Evolutionary conservation across 2,113 vertebrate species (phyloP), one percentile per base, ranked within the genome.

Genomic region (Coptodon bakossiorum): DNA sequence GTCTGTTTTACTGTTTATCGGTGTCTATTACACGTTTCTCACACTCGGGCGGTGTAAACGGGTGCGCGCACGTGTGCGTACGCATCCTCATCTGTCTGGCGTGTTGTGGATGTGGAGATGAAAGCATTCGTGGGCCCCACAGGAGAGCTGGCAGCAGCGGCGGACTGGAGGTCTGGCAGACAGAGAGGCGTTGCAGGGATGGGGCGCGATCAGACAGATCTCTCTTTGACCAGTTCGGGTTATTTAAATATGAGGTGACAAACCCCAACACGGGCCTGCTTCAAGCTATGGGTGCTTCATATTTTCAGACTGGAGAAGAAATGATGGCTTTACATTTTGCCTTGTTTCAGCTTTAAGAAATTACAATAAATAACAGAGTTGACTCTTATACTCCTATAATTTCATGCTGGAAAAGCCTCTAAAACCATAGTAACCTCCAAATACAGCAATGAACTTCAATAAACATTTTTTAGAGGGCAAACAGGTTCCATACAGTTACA

Each of bases 81-180:
- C 80, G 89, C 78, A 86, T 91, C 91, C 73, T 91, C 83, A 79
- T 91, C 87, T 91, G 83, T 88, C 81, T 91, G 87, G 83, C 76
- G 88, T 80, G 84, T 88, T 90, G 90, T 80, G 73, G 84, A 89
- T 89, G 84, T 89, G 89, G 71, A 94, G 94, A 95, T 95, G 87
- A 96, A 96, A 97, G 95, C 29, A 3, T 89, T 90, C 81, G 84
- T 63, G 59, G 84, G 93, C 86, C 90, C 93, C 93, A 92, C 91
- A 76, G 86, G 88, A 94, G 94, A 89, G 83, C 87, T 94, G 93
- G 93, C 92, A 93, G 82, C 84, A 73, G 86, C 5, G 48, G 57
- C 40, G 45, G 80, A 82, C 80, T 90, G 82, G 90, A 92, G 88
- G 94, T 94, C 91, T 95, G 92, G 93, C 93, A 92, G 87, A 92